Percentiles rank a stretch among this genome's conserved stretches.
These are phyloP conservation scores for Mesoligia furuncula DNA, from an alignment of 2,888 invertebrate genomes.

Conservation along the genomic window DNA sequence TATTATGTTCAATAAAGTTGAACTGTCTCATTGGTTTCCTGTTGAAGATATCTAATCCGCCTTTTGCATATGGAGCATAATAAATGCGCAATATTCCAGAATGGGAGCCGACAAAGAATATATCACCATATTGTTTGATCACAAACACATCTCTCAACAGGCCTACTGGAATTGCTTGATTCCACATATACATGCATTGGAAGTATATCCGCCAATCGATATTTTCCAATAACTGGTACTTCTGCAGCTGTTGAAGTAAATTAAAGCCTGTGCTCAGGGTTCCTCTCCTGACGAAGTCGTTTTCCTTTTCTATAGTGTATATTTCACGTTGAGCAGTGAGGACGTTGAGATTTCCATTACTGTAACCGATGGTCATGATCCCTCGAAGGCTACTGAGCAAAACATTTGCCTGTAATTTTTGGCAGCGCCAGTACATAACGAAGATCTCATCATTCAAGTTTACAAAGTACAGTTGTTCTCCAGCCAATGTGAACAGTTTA, in stretches of 20 bases:
- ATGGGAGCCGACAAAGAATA: neutral
- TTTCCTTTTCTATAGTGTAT: constrained; percentile 64
- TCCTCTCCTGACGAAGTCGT: constrained; percentile 55
- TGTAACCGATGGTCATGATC: constrained; percentile 73
- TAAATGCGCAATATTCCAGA: constrained; percentile 15
- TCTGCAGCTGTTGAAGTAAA: constrained; percentile 68
- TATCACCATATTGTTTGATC: constrained; percentile 61
- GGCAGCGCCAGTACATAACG: constrained; percentile 63
- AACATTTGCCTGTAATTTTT: constrained; percentile 35
- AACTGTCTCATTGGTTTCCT: constrained; percentile 2
- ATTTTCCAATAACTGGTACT: constrained; percentile 77
- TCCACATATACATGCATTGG: constrained; percentile 76
- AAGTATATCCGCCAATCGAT: constrained; percentile 80
- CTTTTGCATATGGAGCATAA: neutral
- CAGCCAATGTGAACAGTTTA: constrained; percentile 71
- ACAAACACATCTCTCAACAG: constrained; percentile 74
- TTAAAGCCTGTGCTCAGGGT: constrained; percentile 67
- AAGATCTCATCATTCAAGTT: constrained; percentile 74
- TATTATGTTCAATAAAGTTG: neutral
- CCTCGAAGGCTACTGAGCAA: neutral
- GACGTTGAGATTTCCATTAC: constrained; percentile 67
- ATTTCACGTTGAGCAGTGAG: constrained; percentile 75
- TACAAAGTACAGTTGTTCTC: constrained; percentile 72
- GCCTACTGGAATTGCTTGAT: constrained; percentile 73
- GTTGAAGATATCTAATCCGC: constrained; percentile 7